Evolutionary conservation across 2,888 invertebrate genomes (phyloP).

Genomic region (Sphinx pinastri): DNA sequence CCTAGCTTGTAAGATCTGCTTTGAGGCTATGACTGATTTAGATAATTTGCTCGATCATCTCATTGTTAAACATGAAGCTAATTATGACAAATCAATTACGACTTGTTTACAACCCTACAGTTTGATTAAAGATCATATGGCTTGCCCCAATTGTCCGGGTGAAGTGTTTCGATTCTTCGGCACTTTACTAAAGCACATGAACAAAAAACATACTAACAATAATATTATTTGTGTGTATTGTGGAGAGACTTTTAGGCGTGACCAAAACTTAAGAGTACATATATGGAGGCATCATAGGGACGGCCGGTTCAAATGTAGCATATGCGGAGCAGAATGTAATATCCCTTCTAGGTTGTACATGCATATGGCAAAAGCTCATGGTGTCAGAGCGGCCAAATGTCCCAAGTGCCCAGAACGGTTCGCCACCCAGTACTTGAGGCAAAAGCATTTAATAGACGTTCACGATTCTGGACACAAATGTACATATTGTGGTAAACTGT

Average conservation of each 20-base stretch:
- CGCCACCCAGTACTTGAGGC: constrained; percentile 78
- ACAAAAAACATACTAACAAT: constrained; percentile 73
- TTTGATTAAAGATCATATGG: constrained; percentile 72
- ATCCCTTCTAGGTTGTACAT: constrained; percentile 76
- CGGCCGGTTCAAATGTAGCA: constrained; percentile 70
- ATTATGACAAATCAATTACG: constrained; percentile 72
- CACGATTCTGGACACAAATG: constrained; percentile 76
- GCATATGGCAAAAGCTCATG: constrained; percentile 77
- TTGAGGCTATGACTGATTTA: constrained; percentile 64
- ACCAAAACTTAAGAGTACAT: constrained; percentile 75
- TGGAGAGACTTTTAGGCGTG: constrained; percentile 72
- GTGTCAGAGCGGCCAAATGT: constrained; percentile 75
- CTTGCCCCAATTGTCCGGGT: constrained; percentile 68
- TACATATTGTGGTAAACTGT: constrained; percentile 70
- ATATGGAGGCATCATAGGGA: constrained; percentile 76
- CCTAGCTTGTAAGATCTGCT: constrained; percentile 73
- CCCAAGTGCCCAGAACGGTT: constrained; percentile 75
- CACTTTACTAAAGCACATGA: constrained; percentile 74
- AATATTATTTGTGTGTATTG: constrained; percentile 78
- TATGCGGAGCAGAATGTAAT: constrained; percentile 72
- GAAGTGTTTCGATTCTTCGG: constrained; percentile 76
- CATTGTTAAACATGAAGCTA: constrained; percentile 67
- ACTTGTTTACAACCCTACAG: constrained; percentile 74
- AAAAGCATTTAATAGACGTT: constrained; percentile 82
- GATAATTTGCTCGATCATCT: constrained; percentile 70